Evolutionary conservation across 2,113 vertebrate species (phyloP).

Genomic region (Atrichornis clamosus): DNA sequence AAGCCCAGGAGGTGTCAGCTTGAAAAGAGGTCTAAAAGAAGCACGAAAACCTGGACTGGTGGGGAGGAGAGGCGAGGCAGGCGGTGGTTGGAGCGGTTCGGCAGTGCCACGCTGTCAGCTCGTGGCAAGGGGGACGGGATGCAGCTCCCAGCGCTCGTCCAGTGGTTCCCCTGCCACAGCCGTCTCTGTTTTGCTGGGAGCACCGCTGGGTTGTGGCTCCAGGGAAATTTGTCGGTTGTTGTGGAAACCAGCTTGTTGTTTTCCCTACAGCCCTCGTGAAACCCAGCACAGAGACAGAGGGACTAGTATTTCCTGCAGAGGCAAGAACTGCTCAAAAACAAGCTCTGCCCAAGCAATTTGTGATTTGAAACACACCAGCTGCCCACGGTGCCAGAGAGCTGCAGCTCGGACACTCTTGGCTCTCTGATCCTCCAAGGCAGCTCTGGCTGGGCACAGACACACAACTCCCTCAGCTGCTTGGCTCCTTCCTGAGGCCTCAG

Average conservation of each 20-base stretch:
- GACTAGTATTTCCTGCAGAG: not conserved
- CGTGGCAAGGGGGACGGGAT: accelerated
- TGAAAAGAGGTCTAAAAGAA: not conserved
- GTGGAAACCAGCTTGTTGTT: not conserved
- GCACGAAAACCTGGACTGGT: not conserved
- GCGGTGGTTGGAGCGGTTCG: accelerated
- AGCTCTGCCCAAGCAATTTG: not conserved
- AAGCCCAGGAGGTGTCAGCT: not conserved
- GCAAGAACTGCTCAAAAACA: not conserved
- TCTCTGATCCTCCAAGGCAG: not conserved
- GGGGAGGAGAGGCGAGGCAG: not conserved
- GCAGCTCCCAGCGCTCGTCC: accelerated
- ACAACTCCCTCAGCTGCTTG: not conserved
- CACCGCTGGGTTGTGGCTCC: not conserved
- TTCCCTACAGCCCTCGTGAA: not conserved
- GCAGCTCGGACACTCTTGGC: not conserved
- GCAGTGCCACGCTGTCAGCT: not conserved
- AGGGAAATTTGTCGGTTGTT: not conserved
- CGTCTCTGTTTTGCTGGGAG: not conserved
- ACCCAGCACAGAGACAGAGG: not conserved
- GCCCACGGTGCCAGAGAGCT: not conserved
- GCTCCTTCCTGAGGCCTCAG: not conserved
- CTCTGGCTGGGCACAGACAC: not conserved
- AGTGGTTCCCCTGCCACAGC: not conserved
- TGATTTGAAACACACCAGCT: not conserved